Evolutionary conservation across 2,888 invertebrate genomes (phyloP), one percentile per base, ranked within the genome.

Genomic region (Chymomyza fuscimana): DNA sequence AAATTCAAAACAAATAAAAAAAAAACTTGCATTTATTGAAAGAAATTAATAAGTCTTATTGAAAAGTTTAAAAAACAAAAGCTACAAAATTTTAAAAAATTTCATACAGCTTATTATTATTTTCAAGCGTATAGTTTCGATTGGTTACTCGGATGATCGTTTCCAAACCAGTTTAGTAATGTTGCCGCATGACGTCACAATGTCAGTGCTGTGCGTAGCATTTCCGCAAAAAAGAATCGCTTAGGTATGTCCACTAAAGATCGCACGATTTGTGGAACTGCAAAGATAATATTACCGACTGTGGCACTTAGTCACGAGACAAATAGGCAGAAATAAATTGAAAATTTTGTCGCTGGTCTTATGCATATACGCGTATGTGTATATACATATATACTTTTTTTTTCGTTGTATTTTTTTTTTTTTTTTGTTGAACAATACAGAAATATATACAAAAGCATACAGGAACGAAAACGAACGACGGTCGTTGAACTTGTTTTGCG

Each of bases 401-500:
- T 32, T 32, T 32, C 32, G 32, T 32, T 32, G 7, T 32, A 32
- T 32, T 19, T 16, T 54, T 7, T 54, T n/a, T 54, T 15, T 54
- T 16, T 19, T 6, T 7, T 5, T 36, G 36, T 36, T 6, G 36
- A 36, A 36, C 36, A 36, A 36, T 36, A 36, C 36, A 36, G 36
- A 36, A 36, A 36, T 36, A 36, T 25, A 15, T 16, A 19, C 22
- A 19, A 54, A 54, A 54, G 70, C 65, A 64, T 74, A 72, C 32
- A 66, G 40, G 67, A 73, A 73, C 59, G 56, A 9, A 36, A 72
- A 25, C 65, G 60, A 63, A 50, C 40, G 63, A 54, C 69, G 63
- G 79, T 78, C 77, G 67, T 78, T 78, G 79, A 78, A 76, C 79
- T 67, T 54, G 16, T 54, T 54, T 67, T 52, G 63, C 50, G 58